Evolutionary conservation across 2,113 vertebrate genomes (phyloP).

Genomic region (Cyphomyrus plagiostoma): DNA sequence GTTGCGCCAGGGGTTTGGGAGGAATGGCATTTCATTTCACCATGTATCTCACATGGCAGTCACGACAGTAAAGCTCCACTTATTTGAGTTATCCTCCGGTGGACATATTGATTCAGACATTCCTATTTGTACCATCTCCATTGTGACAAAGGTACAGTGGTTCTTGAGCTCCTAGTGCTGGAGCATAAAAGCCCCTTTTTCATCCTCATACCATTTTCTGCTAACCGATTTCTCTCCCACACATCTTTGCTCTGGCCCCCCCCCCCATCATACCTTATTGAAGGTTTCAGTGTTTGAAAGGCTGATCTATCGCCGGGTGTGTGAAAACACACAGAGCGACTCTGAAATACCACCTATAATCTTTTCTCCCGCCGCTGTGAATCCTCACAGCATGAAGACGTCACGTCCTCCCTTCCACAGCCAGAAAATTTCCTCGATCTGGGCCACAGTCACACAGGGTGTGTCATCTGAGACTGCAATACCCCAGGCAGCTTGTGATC

Average conservation of each 20-base stretch:
- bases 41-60: neutral
- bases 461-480: neutral
- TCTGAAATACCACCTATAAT: neutral
- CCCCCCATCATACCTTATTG: neutral
- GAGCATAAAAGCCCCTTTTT: neutral
- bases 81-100: neutral
- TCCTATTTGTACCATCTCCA: neutral
- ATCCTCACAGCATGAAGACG: neutral
- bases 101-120: neutral
- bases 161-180: neutral
- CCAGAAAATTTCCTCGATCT: neutral
- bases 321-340: neutral
- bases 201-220: neutral
- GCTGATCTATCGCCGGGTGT: neutral
- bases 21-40: neutral
- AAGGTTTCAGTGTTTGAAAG: neutral
- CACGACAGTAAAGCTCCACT: neutral
- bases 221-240: neutral
- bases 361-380: neutral
- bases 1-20: neutral
- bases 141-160: neutral
- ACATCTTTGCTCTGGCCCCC: neutral
- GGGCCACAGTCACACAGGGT: neutral
- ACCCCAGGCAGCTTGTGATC: neutral
- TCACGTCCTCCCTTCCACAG: neutral